Conservation (phyloP, 2,113 vertebrate genomes). For the Pagrus major region DNA sequence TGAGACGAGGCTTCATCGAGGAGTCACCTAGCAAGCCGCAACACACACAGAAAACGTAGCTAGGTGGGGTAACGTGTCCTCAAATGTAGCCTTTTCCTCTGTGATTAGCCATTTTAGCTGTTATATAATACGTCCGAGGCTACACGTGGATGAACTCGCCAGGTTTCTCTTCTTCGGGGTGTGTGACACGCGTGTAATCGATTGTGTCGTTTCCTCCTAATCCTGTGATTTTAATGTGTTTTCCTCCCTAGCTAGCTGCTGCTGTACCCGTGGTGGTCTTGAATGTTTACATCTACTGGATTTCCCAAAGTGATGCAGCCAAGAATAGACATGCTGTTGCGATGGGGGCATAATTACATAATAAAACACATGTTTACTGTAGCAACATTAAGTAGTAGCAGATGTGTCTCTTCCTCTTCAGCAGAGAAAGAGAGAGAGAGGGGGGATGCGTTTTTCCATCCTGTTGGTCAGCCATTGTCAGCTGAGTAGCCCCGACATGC, state of each 20-base stretch:
- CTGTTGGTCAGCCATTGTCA: conserved; percentile 40
- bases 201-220: conserved; percentile 11
- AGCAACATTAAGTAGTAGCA: conserved; percentile 30
- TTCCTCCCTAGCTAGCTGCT: conserved; percentile 7
- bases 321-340: not conserved
- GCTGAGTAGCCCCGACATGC: conserved; percentile 38
- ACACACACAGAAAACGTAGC: conserved; percentile 5
- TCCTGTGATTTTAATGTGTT: not conserved
- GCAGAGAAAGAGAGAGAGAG: no score
- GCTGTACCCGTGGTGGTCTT: not conserved
- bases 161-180: not conserved
- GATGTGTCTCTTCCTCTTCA: conserved; percentile 20
- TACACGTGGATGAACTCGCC: not conserved
- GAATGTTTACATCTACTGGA: conserved; percentile 22
- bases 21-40: conserved; percentile 1
- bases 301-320: not conserved
- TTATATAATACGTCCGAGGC: conserved; percentile 4
- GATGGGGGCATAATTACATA: conserved; percentile 13
- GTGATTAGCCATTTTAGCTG: not conserved
- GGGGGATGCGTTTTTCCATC: conserved; percentile 28
- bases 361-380: conserved; percentile 26
- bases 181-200: not conserved
- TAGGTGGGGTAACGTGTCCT: conserved; percentile 18
- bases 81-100: not conserved
- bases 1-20: not conserved